A percentile compares a stretch with the other conserved stretches of the same genome.
phyloP scores from a whole-genome alignment of 2,888 invertebrate species.

The Cepaea hortensis region DNA sequence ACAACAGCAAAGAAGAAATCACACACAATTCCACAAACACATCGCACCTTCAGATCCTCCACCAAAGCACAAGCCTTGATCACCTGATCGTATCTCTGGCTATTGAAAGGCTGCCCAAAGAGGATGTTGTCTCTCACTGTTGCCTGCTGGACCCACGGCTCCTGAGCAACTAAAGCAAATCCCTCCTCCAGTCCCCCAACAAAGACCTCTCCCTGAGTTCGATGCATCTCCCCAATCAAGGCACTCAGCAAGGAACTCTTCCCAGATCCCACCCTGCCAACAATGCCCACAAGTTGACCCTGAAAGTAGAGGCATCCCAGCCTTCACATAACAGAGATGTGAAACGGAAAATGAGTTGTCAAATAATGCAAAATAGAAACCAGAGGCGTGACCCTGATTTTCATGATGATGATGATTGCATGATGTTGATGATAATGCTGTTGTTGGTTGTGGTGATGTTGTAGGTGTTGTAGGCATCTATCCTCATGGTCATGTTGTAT shows the following conservation, averaged over 20 bases:
- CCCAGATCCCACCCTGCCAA: conserved; percentile 92
- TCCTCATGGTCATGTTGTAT: too few relatives aligned
- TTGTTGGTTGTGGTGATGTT: too few relatives aligned
- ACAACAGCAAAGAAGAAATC: neutral
- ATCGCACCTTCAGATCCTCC: conserved; percentile 80
- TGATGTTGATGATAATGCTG: neutral
- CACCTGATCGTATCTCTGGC: conserved; percentile 86
- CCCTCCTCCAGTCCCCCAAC: conserved; percentile 80
- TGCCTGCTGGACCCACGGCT: conserved; percentile 93
- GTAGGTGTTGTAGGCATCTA: too few relatives aligned
- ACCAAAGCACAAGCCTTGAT: conserved; percentile 89
- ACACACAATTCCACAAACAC: neutral
- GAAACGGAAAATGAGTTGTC: too few relatives aligned
- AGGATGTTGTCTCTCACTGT: conserved; percentile 94
- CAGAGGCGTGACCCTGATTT: too few relatives aligned
- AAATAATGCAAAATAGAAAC: too few relatives aligned
- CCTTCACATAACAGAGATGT: neutral
- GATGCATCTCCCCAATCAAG: conserved; percentile 89
- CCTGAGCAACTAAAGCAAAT: conserved; percentile 84
- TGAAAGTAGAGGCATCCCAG: conserved; percentile 46
- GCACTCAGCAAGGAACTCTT: conserved; percentile 91
- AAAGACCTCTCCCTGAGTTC: conserved; percentile 81
- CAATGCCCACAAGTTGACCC: conserved; percentile 83
- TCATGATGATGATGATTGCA: neutral
- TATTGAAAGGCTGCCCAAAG: conserved; percentile 90